Base-by-base conservation (phyloP, 2,797 vertebrate species). In the Sus cebifrons region DNA sequence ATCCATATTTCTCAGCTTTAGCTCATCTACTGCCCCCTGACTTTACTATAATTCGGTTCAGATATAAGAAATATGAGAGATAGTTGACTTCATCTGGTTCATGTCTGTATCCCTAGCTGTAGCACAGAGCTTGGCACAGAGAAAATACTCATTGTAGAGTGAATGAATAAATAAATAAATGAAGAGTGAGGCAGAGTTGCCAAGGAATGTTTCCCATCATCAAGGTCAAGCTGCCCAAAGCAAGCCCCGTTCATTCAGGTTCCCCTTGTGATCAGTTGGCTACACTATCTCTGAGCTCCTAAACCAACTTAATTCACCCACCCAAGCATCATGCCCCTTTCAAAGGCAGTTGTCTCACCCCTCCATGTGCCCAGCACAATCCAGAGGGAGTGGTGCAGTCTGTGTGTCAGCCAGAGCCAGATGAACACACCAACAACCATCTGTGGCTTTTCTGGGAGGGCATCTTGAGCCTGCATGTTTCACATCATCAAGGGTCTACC, bases 371-470 rank as follows among this genome's bases (percentile, higher is more conserved):
- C 65, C 16, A 75, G 44, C 40, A 84, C 25, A 29, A 79, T 18
- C 27, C 32, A 64, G 49, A 65, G 36, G 9, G 14, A 11, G 21
- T 73, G 13, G 75, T 62, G 21, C 25, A 56, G 49, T 58, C 68
- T 96, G 77, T 77, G 62, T 91, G 67, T 91, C 27, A 89, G 25
- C 9, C 25, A 40, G 81, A 85, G 44, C 21, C 90, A 96, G 71
- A 82, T 86, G 64, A 82, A 83, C 40, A n/a, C 17, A 88, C 70
- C 65, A 96, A 21, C 16, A 29, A 5, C 86, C 70, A 97, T 79
- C 93, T 97, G 40, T 95, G 94, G 16, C 88, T 96, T 92, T 93
- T 36, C 77, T 58, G 68, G 64, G 79, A 95, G 73, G 77, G 49
- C 73, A 54, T 92, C 52, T 95, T 92, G 89, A 94, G 64, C 49